Percentiles rank a stretch among this genome's conserved stretches.
phyloP scores from a whole-genome alignment of 1,140 invertebrate species.

The Goniozus legneri region DNA sequence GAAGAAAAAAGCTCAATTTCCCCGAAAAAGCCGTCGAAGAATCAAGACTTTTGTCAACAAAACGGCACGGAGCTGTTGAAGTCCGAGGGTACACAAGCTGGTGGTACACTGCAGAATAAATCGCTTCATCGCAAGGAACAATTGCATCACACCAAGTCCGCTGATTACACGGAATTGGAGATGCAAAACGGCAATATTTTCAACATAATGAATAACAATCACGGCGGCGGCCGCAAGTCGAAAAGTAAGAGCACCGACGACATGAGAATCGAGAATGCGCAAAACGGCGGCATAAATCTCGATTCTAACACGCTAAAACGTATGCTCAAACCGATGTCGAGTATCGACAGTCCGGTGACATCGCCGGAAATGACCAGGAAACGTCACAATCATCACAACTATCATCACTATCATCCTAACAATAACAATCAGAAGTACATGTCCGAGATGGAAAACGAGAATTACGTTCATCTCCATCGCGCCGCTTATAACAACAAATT shows the following conservation, averaged over 20 bases:
- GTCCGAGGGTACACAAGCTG: constrained; percentile 78
- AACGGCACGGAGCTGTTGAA: constrained; percentile 58
- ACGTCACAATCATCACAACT: constrained; percentile 59
- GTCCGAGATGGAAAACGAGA: constrained; percentile 48
- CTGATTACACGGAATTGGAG: constrained; percentile 74
- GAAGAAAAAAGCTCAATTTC: constrained; percentile 53
- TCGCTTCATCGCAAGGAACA: constrained; percentile 66
- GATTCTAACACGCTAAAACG: constrained; percentile 88
- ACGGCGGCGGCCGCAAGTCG: constrained; percentile 59
- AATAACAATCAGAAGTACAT: constrained; percentile 54
- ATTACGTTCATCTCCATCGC: constrained; percentile 46
- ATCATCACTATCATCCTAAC: constrained; percentile 56
- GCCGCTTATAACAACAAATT: constrained; percentile 53
- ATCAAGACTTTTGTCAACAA: constrained; percentile 57
- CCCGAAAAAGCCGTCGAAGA: constrained; percentile 45
- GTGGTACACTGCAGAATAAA: constrained; percentile 62
- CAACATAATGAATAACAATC: constrained; percentile 71
- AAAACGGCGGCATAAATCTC: constrained; percentile 55
- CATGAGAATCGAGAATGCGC: constrained; percentile 64
- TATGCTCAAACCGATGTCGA: constrained; percentile 90
- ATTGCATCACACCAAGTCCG: constrained; percentile 68
- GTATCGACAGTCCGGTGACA: constrained; percentile 80
- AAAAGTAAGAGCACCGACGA: constrained; percentile 89
- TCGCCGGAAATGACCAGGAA: constrained; percentile 83
- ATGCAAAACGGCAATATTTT: constrained; percentile 59